These are phyloP conservation scores for Semnornis frantzii DNA, from an alignment of 2,113 vertebrate genomes.

Conservation along the genomic window DNA sequence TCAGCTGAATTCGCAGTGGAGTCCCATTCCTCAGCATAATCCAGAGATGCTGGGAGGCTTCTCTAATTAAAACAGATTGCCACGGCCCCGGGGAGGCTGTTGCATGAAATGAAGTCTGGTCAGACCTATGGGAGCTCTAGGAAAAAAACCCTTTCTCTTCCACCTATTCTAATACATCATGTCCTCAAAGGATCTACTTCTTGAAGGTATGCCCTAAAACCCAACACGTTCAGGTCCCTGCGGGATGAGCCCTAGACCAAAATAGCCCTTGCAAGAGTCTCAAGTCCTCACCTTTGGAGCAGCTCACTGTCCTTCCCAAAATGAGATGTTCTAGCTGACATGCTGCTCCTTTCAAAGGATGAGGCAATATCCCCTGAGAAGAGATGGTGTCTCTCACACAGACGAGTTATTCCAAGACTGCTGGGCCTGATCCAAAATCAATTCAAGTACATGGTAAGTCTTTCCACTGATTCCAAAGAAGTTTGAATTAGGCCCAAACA, in stretches of 20 bases:
- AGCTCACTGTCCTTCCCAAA: not conserved
- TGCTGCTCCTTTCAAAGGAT: not conserved
- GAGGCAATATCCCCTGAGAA: conserved; percentile 2
- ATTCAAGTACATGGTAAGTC: not conserved
- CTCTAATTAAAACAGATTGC: conserved; percentile 41
- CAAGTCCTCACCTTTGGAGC: not conserved
- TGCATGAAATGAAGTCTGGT: not conserved
- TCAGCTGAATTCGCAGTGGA: conserved; percentile 27
- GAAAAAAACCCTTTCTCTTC: not conserved
- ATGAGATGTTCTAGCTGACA: not conserved
- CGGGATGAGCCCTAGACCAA: not conserved
- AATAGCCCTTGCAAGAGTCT: not conserved
- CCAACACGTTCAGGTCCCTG: not conserved
- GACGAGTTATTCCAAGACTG: not conserved
- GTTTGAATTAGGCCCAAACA: conserved; percentile 36
- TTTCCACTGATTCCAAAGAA: conserved; percentile 31
- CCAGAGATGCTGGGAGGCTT: conserved; percentile 22
- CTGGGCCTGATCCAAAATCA: conserved; percentile 28
- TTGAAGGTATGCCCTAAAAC: not conserved
- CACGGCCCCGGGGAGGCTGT: not conserved
- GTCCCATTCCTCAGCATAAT: conserved; percentile 40
- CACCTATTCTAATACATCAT: not conserved
- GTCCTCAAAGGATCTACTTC: not conserved
- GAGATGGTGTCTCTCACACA: not conserved
- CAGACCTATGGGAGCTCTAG: not conserved